Conservation (phyloP, 2,797 vertebrate genomes). For the Malurus leucopterus region DNA sequence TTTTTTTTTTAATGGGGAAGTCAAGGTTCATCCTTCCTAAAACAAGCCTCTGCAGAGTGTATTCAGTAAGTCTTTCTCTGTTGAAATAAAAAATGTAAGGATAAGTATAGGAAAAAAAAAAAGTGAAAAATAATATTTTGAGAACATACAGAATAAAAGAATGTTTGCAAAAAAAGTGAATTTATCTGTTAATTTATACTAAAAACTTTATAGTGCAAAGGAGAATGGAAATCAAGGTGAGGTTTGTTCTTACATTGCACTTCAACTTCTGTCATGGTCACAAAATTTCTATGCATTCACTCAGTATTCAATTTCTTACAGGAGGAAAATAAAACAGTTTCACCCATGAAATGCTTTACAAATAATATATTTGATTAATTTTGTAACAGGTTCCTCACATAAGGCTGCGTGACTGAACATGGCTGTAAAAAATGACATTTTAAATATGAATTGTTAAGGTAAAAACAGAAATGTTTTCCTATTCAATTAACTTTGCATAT, state of each 20-base stretch:
- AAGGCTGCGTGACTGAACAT: not conserved
- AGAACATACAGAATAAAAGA: not conserved
- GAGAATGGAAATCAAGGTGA: not conserved
- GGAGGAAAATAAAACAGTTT: not conserved
- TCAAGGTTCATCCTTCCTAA: not conserved
- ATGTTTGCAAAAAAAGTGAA: not conserved
- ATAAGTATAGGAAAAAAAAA: not conserved
- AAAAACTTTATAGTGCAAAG: not conserved
- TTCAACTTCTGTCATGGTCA: not conserved
- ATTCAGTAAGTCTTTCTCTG: not conserved
- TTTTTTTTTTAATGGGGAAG: not conserved
- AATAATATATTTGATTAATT: not conserved
- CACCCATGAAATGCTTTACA: not conserved
- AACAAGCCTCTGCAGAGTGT: not conserved
- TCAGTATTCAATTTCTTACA: not conserved
- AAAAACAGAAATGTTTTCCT: not conserved
- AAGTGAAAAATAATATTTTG: not conserved
- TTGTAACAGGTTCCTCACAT: not conserved
- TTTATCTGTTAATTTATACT: not conserved
- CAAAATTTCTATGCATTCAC: not conserved
- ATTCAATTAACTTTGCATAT: not conserved
- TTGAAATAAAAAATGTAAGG: not conserved
- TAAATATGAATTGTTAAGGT: not conserved
- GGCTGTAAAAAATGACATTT: not conserved
- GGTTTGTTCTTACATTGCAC: not conserved